Conservation (phyloP, 2,797 vertebrate species). For the Galagoides demidoff region DNA sequence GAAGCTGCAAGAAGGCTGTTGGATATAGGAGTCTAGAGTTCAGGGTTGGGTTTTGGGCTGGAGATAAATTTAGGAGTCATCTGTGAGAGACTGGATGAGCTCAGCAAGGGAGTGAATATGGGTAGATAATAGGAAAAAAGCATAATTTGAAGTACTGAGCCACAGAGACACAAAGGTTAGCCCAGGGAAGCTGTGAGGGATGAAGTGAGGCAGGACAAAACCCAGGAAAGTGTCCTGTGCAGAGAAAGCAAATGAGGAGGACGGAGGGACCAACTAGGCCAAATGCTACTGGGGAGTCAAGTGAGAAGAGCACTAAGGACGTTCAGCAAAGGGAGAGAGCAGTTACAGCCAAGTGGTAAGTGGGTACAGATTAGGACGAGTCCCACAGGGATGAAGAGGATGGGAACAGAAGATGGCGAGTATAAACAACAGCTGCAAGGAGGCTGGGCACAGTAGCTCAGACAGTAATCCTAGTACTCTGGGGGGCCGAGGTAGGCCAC, state of each 20-base stretch:
- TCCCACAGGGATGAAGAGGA: background rate
- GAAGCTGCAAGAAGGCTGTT: background rate
- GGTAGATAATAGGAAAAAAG: background rate
- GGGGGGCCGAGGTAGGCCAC: too few species aligned
- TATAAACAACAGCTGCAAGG: background rate
- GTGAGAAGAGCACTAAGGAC: background rate
- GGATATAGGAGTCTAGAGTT: conserved; percentile 29
- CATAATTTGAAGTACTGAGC: background rate
- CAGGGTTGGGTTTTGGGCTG: background rate
- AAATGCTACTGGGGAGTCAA: background rate
- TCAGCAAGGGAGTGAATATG: background rate
- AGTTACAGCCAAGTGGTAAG: background rate
- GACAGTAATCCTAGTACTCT: too few species aligned
- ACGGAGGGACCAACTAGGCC: background rate
- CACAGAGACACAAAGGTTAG: background rate
- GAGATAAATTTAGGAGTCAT: conserved; percentile 35
- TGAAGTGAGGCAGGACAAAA: background rate
- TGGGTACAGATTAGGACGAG: background rate
- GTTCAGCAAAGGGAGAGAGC: background rate
- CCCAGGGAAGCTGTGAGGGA: background rate
- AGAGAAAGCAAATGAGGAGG: background rate
- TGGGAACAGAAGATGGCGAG: background rate
- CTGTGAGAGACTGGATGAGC: background rate
- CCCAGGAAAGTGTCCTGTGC: background rate
- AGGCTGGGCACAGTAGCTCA: too few species aligned